These are phyloP conservation scores for Chymomyza caudatula DNA, from an alignment of 2,888 invertebrate genomes.

Conservation along the genomic window DNA sequence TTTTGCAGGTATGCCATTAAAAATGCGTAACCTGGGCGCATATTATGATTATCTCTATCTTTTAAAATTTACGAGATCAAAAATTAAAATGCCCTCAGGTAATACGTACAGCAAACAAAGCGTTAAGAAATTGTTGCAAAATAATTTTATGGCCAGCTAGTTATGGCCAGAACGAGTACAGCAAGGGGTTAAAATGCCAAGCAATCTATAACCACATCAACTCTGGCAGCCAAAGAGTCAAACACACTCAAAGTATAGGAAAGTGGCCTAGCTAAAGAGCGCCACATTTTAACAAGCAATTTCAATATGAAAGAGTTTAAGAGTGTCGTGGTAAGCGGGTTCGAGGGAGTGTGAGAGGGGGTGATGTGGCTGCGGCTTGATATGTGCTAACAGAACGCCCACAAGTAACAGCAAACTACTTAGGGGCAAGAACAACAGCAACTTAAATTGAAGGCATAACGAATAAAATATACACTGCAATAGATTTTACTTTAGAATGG, in stretches of 20 bases:
- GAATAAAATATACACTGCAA: neutral
- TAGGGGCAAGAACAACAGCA: slow-evolving; percentile 1
- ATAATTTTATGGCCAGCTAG: slow-evolving; percentile 63
- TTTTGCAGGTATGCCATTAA: slow-evolving; percentile 52
- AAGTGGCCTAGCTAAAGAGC: neutral
- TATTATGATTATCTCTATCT: slow-evolving; percentile 72
- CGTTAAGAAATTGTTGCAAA: slow-evolving; percentile 68
- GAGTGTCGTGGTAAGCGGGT: neutral
- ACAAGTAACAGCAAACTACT: slow-evolving; percentile 9
- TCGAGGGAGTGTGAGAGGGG: neutral
- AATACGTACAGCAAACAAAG: slow-evolving; percentile 20
- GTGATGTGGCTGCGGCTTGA: neutral
- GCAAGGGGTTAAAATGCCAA: slow-evolving; percentile 10
- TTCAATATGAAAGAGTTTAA: slow-evolving; percentile 13
- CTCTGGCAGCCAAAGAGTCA: slow-evolving; percentile 22
- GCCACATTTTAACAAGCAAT: slow-evolving; percentile 27
- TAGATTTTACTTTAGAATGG: no score
- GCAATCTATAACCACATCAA: slow-evolving; percentile 67
- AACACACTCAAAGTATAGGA: neutral
- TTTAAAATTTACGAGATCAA: slow-evolving; percentile 73
- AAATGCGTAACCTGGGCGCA: slow-evolving; percentile 66
- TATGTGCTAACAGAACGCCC: slow-evolving; percentile 1
- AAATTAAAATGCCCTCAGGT: slow-evolving; percentile 69
- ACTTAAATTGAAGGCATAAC: neutral
- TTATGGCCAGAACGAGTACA: slow-evolving; percentile 32